phyloP scores from a whole-genome alignment of 1,140 invertebrate genomes.

The Polypedilum vanderplanki region DNA sequence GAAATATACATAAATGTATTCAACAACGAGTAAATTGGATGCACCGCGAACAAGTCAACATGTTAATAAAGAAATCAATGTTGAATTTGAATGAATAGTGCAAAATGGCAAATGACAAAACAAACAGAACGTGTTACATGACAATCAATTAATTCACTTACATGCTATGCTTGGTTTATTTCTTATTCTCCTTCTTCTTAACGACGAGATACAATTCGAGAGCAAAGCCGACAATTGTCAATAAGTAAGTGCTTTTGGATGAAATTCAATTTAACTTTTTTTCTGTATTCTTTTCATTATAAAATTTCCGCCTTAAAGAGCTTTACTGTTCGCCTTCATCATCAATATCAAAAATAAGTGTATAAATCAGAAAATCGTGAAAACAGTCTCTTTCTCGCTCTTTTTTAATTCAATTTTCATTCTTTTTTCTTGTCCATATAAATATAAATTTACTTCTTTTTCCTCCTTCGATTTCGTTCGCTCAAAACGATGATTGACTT shows the following conservation, averaged over 20 bases:
- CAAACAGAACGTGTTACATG: conserved; percentile 7
- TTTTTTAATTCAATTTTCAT: neutral
- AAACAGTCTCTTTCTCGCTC: neutral
- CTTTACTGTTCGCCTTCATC: no score
- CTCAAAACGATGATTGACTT: conserved; percentile 5
- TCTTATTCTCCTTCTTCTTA: no score
- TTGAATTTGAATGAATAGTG: conserved; percentile 16
- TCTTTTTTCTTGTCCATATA: conserved; percentile 1
- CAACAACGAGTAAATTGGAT: neutral
- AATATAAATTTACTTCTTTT: no score
- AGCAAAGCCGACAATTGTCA: no score
- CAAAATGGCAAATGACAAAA: conserved; percentile 12
- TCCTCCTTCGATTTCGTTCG: neutral
- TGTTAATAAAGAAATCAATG: conserved; percentile 14
- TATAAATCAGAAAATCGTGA: neutral
- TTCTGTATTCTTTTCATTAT: no score
- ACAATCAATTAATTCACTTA: conserved; percentile 19
- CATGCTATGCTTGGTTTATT: neutral
- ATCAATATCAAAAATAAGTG: no score
- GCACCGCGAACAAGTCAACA: neutral
- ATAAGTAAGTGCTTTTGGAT: no score
- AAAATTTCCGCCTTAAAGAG: no score
- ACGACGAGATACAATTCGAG: no score
- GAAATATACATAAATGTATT: neutral
- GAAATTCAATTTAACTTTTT: no score